phyloP scores from a whole-genome alignment of 2,888 invertebrate species.

The Drosophila colorata region DNA sequence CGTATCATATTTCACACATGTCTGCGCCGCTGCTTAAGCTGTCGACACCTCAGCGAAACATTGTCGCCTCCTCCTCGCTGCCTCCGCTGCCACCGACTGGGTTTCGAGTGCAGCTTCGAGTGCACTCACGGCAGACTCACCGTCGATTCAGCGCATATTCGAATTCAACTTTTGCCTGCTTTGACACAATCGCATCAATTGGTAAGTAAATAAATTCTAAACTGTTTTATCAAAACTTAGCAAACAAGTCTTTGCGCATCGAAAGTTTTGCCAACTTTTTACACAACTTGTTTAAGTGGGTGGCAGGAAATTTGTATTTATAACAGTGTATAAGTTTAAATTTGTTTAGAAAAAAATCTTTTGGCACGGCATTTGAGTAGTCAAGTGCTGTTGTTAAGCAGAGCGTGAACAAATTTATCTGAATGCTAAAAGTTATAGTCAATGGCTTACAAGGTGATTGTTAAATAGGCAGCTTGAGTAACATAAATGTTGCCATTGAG shows the following conservation, averaged over 20 bases:
- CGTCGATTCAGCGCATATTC: slow-evolving; percentile 1
- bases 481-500: background rate
- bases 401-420: background rate
- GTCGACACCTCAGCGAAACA: slow-evolving; percentile 42
- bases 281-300: slow-evolving; percentile 19
- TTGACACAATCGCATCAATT: slow-evolving; percentile 10
- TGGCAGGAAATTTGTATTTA: slow-evolving; percentile 1
- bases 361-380: slow-evolving; percentile 1
- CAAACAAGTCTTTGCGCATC: background rate
- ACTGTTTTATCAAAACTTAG: slow-evolving; percentile 24
- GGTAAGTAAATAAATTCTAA: slow-evolving; percentile 36
- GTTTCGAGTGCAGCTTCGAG: slow-evolving; percentile 49
- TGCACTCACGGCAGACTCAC: slow-evolving; percentile 31
- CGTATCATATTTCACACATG: slow-evolving; percentile 72
- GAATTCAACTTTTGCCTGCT: slow-evolving; percentile 6
- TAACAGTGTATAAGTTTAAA: background rate
- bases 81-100: too few species aligned
- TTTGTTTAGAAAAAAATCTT: background rate
- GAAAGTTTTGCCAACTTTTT: slow-evolving; percentile 11
- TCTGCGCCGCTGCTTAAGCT: slow-evolving; percentile 54
- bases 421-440: slow-evolving; percentile 1
- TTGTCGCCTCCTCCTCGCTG: slow-evolving; percentile 23
- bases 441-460: background rate
- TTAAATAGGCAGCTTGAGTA: background rate
- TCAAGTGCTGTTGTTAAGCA: background rate